Evolutionary conservation across 2,797 vertebrate genomes (phyloP), one percentile per base, ranked within the genome.

Genomic region (Choloepus didactylus): DNA sequence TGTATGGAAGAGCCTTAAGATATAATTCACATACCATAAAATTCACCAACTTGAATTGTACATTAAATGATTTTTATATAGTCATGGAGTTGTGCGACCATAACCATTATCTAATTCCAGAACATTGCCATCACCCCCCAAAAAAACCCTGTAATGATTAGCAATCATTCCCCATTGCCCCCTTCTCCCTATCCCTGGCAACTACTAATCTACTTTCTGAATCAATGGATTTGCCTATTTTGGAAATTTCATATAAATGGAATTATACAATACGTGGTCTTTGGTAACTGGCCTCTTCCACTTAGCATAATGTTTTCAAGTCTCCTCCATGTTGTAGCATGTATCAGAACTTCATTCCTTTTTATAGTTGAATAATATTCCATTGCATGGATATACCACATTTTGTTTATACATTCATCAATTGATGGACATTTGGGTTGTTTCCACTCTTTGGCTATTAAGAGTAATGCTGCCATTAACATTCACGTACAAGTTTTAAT

Each of bases 371-470:
- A 77, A 44, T 73, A 70, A 70, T 35, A 66, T 25, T 86, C 62
- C 4, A 89, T 81, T 83, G 35, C 62, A 44, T 81, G 44, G 31
- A 44, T 86, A 69, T 35, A 31, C 18, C 18, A 49, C 21, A 79
- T 84, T 70, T 73, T 85, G 27, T 79, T 83, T 80, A 59, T 21
- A 14, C n/a, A 2, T 88, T 73, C 27, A 35, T 92, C 12, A 88
- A 8, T 18, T 51, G 49, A 73, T 49, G 2, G 44, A 56, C 23
- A 69, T 41, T 70, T 49, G 27, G 25, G 70, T 77, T 70, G 19
- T 62, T 93, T 95, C 49, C 3, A 84, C 15, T 86, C 76, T 91
- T 59, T 29, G 31, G 83, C 89, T 44, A 54, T 89, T 82, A 35
- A 79, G 67, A 80, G 81, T 35, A 77, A 51, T 59, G 10, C 16